Percentiles rank a stretch among this genome's conserved stretches.
phyloP scores from a whole-genome alignment of 1,140 invertebrate genomes.

The Triops longicaudatus region DNA sequence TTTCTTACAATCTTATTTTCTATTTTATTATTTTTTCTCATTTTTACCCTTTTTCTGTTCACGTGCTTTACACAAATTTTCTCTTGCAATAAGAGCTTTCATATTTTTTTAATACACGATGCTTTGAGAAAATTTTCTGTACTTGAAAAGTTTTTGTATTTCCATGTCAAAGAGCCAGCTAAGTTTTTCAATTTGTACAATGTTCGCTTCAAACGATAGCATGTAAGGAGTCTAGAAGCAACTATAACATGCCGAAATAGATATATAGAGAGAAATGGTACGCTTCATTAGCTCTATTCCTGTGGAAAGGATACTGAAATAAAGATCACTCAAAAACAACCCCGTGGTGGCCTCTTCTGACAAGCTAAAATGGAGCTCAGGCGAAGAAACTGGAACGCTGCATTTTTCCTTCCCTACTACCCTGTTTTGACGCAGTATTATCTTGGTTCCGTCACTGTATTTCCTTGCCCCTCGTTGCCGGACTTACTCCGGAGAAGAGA shows the following conservation, averaged over 20 bases:
- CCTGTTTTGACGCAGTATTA: background rate
- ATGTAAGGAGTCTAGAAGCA: background rate
- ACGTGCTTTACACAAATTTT: too few species aligned
- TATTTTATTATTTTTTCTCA: background rate
- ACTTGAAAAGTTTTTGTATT: too few species aligned
- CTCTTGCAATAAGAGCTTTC: too few species aligned
- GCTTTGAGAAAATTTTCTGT: too few species aligned
- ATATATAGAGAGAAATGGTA: background rate
- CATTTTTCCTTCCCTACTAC: background rate
- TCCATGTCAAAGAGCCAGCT: too few species aligned
- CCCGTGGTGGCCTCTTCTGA: background rate
- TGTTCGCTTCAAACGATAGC: background rate
- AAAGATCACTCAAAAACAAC: background rate
- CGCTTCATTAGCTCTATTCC: conserved; percentile 2
- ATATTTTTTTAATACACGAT: too few species aligned
- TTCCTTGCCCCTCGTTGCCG: background rate
- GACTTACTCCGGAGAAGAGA: background rate
- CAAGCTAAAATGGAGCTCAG: background rate
- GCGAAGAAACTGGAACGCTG: background rate
- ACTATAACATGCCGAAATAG: background rate
- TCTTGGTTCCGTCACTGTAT: background rate
- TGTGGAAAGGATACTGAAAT: background rate
- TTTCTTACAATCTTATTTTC: background rate
- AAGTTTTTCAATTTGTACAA: background rate
- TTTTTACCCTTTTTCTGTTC: background rate